Percentiles rank a stretch among this genome's conserved stretches.
Evolutionary conservation across 2,797 vertebrate genomes (phyloP).

Genomic region (Setipinna tenuifilis): DNA sequence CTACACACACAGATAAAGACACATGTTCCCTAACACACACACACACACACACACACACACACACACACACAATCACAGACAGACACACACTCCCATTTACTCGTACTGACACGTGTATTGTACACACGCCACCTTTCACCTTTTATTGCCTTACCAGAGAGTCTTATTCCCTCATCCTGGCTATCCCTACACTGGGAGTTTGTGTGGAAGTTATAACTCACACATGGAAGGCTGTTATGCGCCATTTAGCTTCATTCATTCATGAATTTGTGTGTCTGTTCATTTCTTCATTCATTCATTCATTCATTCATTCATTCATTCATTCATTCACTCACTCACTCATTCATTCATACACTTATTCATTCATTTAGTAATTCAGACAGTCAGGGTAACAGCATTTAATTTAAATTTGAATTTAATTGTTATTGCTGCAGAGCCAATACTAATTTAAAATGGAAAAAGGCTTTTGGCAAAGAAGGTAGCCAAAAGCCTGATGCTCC

Average conservation of each 20-base stretch:
- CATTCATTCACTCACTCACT: too few species aligned
- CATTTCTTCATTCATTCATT: neutral
- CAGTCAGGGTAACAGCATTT: too few species aligned
- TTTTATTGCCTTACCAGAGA: slow-evolving; percentile 10
- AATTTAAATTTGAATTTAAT: too few species aligned
- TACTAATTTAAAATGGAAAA: too few species aligned
- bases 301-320: slow-evolving; percentile 14
- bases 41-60: slow-evolving; percentile 13
- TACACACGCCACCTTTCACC: neutral
- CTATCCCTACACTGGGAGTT: neutral
- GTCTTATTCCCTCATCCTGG: neutral
- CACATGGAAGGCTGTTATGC: neutral
- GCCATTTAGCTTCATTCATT: neutral
- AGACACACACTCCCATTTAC: neutral
- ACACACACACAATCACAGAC: neutral
- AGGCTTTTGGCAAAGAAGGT: too few species aligned
- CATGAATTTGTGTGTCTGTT: neutral
- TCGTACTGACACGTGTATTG: too few species aligned
- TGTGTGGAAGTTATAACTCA: neutral
- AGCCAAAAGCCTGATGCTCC: too few species aligned
- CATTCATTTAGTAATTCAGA: too few species aligned
- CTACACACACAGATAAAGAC: neutral
- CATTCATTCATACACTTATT: too few species aligned
- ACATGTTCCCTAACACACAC: neutral
- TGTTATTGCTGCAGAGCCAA: too few species aligned